Evolutionary conservation across 1,140 invertebrate genomes (phyloP).

Genomic region (Pseudomyrmex concolor): DNA sequence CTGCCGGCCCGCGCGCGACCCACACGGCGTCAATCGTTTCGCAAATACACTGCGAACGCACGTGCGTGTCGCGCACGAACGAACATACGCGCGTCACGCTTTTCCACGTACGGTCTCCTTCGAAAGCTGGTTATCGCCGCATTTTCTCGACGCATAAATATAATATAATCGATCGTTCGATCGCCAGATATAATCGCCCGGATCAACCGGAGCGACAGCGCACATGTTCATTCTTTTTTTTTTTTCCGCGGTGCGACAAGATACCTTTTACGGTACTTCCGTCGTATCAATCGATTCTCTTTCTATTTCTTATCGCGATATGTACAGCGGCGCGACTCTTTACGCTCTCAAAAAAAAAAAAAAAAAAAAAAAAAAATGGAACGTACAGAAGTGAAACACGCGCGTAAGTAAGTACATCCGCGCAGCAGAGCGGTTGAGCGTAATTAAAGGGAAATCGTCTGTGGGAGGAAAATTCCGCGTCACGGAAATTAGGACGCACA

Average conservation of each 20-base stretch:
- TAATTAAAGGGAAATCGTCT: conserved; percentile 39
- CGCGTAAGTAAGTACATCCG: not conserved
- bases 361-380: too few relatives aligned
- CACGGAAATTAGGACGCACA: not conserved
- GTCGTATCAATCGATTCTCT: conserved; percentile 5
- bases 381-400: not conserved
- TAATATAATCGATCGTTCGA: not conserved
- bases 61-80: not conserved
- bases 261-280: not conserved
- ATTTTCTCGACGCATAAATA: not conserved
- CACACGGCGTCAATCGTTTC: conserved; percentile 60
- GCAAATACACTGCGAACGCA: conserved; percentile 51
- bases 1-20: conserved; percentile 27
- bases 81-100: not conserved
- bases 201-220: not conserved
- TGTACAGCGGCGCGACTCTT: too few relatives aligned
- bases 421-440: not conserved
- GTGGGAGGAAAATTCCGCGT: not conserved
- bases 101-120: not conserved
- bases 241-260: not conserved
- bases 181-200: conserved; percentile 8
- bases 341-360: too few relatives aligned
- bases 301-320: not conserved
- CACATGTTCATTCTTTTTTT: not conserved
- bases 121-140: not conserved